Base-by-base conservation (phyloP, 2,888 invertebrate species). In the Anthophora plumipes region DNA sequence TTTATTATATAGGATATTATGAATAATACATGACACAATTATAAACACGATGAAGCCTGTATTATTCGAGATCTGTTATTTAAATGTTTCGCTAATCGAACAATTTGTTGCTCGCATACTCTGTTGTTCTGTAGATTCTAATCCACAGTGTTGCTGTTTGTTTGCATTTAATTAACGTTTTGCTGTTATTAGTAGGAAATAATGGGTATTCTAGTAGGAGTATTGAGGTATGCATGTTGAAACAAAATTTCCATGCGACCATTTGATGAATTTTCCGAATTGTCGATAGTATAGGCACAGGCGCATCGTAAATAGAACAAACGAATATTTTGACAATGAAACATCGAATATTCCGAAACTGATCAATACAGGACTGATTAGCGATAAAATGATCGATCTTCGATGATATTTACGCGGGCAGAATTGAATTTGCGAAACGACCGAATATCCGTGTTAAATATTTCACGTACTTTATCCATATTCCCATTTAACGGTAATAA, bases 261-360 rank as follows among this genome's bases (percentile, higher is more conserved):
- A 17, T 4, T 5, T 0, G 54, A 25, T 43, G 55, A 52, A 67
- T 67, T 55, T 43, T 55, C 25, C 6, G 25, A 54, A 67, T 55
- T 67, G 54, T 43, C 43, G 6, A 12, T 14, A 22, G 17, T n/a
- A n/a, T n/a, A n/a, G 12, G 14, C n/a, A 3, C 9, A 14, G 25
- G 43, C n/a, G 14, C 12, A 12, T n/a, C 22, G 52, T 52, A 54
- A 31, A 41, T 55, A 20, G 41, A 54, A 67, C 55, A 55, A 31
- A 14, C 9, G 55, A 67, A 43, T 67, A 43, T 43, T 31, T 43
- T 20, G 43, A 55, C 43, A 67, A 55, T 67, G 25, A 41, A 41
- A 67, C 55, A 55, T 55, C 43, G 54, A 67, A 43, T 55, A 67
- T 43, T 67, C 20, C 55, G 41, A 55, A 43, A 67, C 37, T 43